A percentile compares a stretch with the other conserved stretches of the same genome.
Conservation (phyloP, 2,113 vertebrate genomes). For the Corythaeola cristata region DNA sequence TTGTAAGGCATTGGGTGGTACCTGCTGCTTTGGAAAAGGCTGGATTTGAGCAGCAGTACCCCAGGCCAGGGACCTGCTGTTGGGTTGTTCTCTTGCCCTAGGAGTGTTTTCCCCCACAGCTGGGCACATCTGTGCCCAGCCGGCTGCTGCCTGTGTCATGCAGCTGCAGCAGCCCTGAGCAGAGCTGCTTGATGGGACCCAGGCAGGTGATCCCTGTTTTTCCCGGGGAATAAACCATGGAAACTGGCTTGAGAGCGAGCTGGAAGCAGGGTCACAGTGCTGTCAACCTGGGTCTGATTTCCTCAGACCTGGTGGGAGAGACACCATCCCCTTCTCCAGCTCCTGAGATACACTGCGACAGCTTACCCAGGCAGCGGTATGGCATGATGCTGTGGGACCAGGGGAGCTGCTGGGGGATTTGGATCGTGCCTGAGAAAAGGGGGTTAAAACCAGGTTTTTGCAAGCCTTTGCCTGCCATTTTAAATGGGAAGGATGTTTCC, state of each 20-base stretch:
- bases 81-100: background rate
- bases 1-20: background rate
- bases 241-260: background rate
- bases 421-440: background rate
- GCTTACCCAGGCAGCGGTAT: background rate
- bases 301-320: background rate
- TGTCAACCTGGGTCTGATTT: background rate
- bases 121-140: background rate
- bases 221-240: background rate
- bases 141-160: background rate
- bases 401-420: background rate
- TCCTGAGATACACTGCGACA: background rate
- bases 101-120: background rate
- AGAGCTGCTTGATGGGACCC: background rate
- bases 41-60: background rate
- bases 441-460: conserved; percentile 48
- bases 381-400: accelerated
- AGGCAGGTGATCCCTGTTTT: background rate
- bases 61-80: background rate
- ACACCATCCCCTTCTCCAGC: background rate
- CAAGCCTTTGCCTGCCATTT: conserved; percentile 62
- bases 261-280: background rate
- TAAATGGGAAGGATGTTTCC: conserved; percentile 50
- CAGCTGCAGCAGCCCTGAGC: background rate
- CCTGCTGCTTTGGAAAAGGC: background rate